Conservation (phyloP, 2,113 vertebrate species). For the Melanerpes formicivorus region DNA sequence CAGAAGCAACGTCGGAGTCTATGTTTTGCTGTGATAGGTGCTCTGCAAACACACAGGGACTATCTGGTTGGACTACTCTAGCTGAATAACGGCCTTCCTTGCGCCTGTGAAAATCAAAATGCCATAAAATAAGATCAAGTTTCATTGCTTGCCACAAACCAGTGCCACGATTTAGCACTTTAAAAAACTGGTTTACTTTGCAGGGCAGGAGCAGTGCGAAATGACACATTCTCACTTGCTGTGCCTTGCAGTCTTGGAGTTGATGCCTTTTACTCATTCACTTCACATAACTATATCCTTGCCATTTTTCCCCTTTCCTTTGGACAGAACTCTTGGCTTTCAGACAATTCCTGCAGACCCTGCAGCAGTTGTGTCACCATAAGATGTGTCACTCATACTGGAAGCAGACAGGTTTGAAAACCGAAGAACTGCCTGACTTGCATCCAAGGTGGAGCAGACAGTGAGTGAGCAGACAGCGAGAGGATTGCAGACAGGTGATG, state of each 20-base stretch:
- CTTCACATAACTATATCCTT: slow-evolving; percentile 40
- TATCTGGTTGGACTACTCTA: neutral
- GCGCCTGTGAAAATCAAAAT: neutral
- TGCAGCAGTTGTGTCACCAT: slow-evolving; percentile 63
- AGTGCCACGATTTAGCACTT: slow-evolving; percentile 29
- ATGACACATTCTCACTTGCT: neutral
- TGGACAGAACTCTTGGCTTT: slow-evolving; percentile 57
- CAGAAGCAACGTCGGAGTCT: neutral
- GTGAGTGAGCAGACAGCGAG: slow-evolving; percentile 8
- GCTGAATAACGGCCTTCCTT: neutral
- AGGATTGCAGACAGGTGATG: neutral
- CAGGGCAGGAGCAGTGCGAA: neutral
- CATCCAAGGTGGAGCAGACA: slow-evolving; percentile 33
- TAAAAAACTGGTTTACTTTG: neutral
- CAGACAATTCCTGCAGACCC: slow-evolving; percentile 64
- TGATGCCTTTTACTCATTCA: slow-evolving; percentile 25
- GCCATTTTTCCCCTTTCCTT: slow-evolving; percentile 40
- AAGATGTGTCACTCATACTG: slow-evolving; percentile 55
- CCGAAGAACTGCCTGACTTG: slow-evolving; percentile 22
- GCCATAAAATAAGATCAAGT: neutral
- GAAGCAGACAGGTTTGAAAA: slow-evolving; percentile 60
- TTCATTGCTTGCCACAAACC: neutral
- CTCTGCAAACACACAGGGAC: neutral
- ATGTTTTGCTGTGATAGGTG: neutral
- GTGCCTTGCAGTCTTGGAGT: slow-evolving; percentile 4